Percentiles rank a stretch among this genome's conserved stretches.
Evolutionary conservation across 2,888 invertebrate species (phyloP).

Genomic region (Leptinotarsa juncta): DNA sequence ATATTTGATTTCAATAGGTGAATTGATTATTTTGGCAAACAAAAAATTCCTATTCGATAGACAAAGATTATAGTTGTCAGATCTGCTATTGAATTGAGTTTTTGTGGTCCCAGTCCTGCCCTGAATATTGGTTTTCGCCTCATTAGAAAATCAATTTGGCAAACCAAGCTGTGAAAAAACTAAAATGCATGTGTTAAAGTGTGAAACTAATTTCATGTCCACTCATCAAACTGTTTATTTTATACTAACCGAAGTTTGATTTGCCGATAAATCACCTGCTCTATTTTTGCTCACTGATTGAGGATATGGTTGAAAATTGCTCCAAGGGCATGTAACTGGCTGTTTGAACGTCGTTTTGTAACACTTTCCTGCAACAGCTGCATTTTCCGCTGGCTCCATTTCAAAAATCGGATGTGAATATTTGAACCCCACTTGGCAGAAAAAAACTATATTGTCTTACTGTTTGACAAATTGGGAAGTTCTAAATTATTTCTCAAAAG

Average conservation of each 20-base stretch:
- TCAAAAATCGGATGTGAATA: constrained; percentile 22
- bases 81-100: no score
- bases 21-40: no score
- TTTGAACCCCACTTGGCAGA: neutral
- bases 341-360: constrained; percentile 48
- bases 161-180: no score
- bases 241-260: constrained; percentile 35
- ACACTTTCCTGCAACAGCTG: constrained; percentile 34
- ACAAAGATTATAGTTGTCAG: no score
- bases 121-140: no score
- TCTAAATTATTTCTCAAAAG: neutral
- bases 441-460: neutral
- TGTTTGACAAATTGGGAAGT: neutral
- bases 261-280: constrained; percentile 38
- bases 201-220: neutral
- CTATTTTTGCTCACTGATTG: constrained; percentile 53
- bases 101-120: no score
- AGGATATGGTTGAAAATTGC: constrained; percentile 54
- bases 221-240: constrained; percentile 19
- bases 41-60: no score
- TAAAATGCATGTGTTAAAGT: neutral
- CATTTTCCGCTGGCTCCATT: constrained; percentile 46
- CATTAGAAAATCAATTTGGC: neutral
- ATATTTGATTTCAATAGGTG: no score
- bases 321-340: constrained; percentile 56